A percentile compares a stretch with the other conserved stretches of the same genome.
phyloP scores from a whole-genome alignment of 2,888 invertebrate species.

The Orthosia cruda region DNA sequence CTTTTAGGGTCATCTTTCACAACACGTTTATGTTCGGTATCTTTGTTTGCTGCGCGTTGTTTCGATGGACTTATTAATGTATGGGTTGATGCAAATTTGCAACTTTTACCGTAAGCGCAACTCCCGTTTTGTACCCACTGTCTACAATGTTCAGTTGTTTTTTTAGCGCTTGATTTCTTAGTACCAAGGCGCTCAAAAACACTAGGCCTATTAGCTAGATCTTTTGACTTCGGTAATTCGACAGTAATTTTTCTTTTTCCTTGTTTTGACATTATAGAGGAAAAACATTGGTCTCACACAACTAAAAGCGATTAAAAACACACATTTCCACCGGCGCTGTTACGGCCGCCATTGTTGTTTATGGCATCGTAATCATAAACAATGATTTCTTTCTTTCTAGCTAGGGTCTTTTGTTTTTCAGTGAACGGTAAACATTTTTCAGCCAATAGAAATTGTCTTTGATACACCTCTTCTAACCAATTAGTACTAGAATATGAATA shows the following conservation, averaged over 20 bases:
- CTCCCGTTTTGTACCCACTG: constrained; percentile 95
- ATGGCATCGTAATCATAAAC: constrained; percentile 28
- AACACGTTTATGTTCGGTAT: constrained; percentile 90
- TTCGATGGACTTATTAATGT: constrained; percentile 95
- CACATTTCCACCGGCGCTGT: constrained; percentile 72
- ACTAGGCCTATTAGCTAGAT: constrained; percentile 94
- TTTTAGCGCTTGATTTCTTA: constrained; percentile 92
- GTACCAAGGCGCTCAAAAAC: constrained; percentile 96
- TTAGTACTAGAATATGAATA: too few relatives aligned
- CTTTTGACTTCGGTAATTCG: constrained; percentile 94
- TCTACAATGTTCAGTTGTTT: constrained; percentile 94
- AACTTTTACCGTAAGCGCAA: constrained; percentile 95
- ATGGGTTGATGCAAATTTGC: constrained; percentile 95
- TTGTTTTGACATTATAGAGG: constrained; percentile 92
- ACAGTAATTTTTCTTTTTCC: constrained; percentile 95
- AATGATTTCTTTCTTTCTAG: background rate
- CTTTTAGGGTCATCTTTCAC: constrained; percentile 93
- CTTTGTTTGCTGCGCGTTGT: constrained; percentile 93
- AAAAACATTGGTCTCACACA: constrained; percentile 88
- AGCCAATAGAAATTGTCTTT: background rate
- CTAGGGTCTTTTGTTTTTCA: background rate
- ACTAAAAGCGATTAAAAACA: constrained; percentile 74
- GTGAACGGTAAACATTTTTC: fast-evolving
- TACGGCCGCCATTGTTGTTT: constrained; percentile 76
- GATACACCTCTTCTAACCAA: too few relatives aligned